Evolutionary conservation across 2,797 vertebrate genomes (phyloP).

Genomic region (Lutjanus campechanus): DNA sequence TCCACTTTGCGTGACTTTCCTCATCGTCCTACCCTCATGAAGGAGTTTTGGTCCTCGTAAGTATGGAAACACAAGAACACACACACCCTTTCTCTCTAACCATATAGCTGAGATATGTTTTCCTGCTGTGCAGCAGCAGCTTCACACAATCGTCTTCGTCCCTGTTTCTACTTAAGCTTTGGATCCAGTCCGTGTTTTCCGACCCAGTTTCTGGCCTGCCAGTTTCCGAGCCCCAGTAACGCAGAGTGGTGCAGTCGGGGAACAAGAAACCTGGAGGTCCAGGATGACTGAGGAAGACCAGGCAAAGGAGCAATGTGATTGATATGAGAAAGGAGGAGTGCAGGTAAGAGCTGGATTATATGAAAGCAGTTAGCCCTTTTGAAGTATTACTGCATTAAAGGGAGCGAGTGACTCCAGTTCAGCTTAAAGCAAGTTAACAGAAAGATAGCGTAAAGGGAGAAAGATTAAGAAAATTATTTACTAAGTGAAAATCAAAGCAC

Average conservation of each 20-base stretch:
- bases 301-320: conserved; percentile 33
- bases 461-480: conserved; percentile 3
- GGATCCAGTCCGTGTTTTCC: conserved; percentile 81
- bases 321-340: neutral
- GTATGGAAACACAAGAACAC: conserved; percentile 34
- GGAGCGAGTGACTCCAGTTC: neutral
- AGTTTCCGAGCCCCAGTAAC: conserved; percentile 74
- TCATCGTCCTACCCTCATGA: neutral
- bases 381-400: neutral
- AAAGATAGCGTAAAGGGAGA: neutral
- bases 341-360: conserved; percentile 21
- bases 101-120: conserved; percentile 71
- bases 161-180: conserved; percentile 86
- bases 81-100: conserved; percentile 13
- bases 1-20: neutral
- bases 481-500: conserved; percentile 74
- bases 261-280: conserved; percentile 81
- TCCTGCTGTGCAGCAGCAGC: conserved; percentile 70
- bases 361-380: neutral
- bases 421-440: conserved; percentile 7
- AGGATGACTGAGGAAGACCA: conserved; percentile 66
- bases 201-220: conserved; percentile 80
- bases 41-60: conserved; percentile 7
- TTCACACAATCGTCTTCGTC: conserved; percentile 79
- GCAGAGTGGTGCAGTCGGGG: conserved; percentile 74